Evolutionary conservation across 2,888 invertebrate genomes (phyloP), one percentile per base, ranked within the genome.

Genomic region (Gortyna flavago): DNA sequence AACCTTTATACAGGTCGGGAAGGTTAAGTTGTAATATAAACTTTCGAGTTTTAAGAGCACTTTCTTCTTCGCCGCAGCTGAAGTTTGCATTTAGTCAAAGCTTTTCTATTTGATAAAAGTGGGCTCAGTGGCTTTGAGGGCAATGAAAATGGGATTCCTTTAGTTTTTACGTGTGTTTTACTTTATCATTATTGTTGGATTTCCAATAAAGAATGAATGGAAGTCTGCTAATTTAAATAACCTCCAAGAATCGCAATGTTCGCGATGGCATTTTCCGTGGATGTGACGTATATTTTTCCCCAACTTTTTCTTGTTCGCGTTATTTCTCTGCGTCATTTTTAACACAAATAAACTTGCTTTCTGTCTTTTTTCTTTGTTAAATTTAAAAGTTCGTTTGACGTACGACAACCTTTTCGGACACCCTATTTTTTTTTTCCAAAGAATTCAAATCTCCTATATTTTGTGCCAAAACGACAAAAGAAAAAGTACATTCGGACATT

Each of bases 21-120:
- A 91, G 91, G 94, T 93, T 95, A 93, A 94, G 92, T 94, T 93
- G 93, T 93, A 93, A 94, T 95, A 95, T 93, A 94, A 95, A 95
- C 92, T 95, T 95, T 91, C 35, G 88, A 91, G 90, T 87, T 89
- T 90, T 90, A 91, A 90, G 88, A 90, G 89, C 89, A 88, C 89
- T 91, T 89, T 89, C 90, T 90, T 89, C 86, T 87, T 86, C 80
- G 85, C 89, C 79, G 69, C 77, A 83, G 84, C 80, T 84, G 62
- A 87, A 89, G 89, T 84, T 88, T 84, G 69, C 79, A 88, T 87
- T 86, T 87, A 90, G 88, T 86, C 79, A 83, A 90, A 87, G 76
- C 79, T 87, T 77, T 86, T 79, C 72, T 80, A 85, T 84, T 80
- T 77, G 75, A 85, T 83, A 86, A 82, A 84, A 84, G 77, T 77